Conservation (phyloP, 2,888 invertebrate species). For the Laothoe populi region DNA sequence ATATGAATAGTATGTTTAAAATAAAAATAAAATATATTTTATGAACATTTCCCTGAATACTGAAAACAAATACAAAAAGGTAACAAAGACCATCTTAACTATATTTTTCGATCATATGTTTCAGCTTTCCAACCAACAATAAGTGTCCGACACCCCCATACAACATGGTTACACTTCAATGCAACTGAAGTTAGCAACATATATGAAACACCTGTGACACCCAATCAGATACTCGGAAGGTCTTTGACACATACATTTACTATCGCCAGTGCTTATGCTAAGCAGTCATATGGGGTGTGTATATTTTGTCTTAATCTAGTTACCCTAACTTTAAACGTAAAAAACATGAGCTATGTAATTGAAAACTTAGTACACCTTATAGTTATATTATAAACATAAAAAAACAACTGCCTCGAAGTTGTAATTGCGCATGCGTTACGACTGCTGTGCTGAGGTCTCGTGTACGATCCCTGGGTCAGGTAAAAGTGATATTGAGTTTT, state of each 20-base stretch:
- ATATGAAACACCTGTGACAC: constrained; percentile 87
- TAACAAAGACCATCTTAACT: background rate
- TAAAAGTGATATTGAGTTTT: no score
- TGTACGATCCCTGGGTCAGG: no score
- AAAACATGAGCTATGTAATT: no score
- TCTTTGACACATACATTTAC: constrained; percentile 90
- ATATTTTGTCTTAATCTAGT: background rate
- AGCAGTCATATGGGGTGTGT: constrained; percentile 89
- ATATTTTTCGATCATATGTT: constrained; percentile 34
- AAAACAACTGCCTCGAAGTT: no score
- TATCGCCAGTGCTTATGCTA: constrained; percentile 91
- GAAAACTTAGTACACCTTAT: no score
- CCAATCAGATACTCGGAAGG: constrained; percentile 88
- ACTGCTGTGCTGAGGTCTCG: no score
- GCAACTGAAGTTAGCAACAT: constrained; percentile 87
- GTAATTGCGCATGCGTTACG: no score
- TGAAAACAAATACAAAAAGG: background rate
- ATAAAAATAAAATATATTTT: no score
- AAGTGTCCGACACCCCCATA: constrained; percentile 88
- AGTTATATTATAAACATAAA: no score
- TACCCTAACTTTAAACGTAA: no score
- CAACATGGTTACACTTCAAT: constrained; percentile 90
- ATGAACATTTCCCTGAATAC: no score
- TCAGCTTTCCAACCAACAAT: constrained; percentile 79
- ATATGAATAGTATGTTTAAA: no score